These are phyloP conservation scores for Pterostichus madidus DNA, from an alignment of 2,888 invertebrate genomes.

Conservation along the genomic window DNA sequence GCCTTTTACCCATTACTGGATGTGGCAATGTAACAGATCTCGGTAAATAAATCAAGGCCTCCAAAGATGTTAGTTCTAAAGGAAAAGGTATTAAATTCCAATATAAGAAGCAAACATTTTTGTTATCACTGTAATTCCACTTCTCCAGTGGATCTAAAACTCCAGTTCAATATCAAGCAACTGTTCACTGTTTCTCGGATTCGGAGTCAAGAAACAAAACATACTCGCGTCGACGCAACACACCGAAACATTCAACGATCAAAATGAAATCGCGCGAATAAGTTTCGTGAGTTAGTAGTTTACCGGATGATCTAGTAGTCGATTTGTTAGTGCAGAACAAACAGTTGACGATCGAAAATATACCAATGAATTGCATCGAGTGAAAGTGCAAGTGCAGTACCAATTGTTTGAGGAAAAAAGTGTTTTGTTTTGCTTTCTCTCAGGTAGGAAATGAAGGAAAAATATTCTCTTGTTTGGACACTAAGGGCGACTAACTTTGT, in stretches of 20 bases:
- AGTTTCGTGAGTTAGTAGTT: background rate
- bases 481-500: background rate
- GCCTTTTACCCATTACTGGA: too few species aligned
- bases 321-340: background rate
- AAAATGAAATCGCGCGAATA: slow-evolving; percentile 35
- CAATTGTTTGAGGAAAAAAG: too few species aligned
- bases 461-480: too few species aligned
- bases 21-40: too few species aligned
- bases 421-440: background rate
- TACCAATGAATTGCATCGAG: slow-evolving; percentile 6
- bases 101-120: too few species aligned
- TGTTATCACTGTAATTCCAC: too few species aligned
- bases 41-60: too few species aligned
- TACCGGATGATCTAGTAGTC: slow-evolving; percentile 32
- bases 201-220: background rate
- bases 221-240: slow-evolving; percentile 16
- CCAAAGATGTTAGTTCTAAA: too few species aligned
- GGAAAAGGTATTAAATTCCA: too few species aligned
- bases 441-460: background rate
- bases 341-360: slow-evolving; percentile 25
- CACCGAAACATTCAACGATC: slow-evolving; percentile 2
- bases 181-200: background rate
- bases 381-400: slow-evolving; percentile 28
- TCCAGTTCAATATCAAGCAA: background rate
- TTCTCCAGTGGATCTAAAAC: too few species aligned